phyloP scores from a whole-genome alignment of 1,140 invertebrate genomes.

The Oscheius sp. region DNA sequence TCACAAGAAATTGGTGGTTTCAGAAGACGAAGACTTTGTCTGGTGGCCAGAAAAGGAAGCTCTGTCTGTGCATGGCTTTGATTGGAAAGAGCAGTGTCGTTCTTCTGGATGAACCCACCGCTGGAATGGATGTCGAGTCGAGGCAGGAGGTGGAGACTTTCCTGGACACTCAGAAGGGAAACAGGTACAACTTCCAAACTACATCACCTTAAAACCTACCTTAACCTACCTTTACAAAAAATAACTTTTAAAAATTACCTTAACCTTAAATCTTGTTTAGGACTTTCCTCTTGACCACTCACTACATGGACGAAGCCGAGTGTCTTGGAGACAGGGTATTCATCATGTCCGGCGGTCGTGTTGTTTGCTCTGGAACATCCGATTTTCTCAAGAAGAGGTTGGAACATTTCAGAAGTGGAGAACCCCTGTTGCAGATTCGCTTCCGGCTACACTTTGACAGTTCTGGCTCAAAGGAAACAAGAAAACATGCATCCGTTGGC shows the following conservation, averaged over 20 bases:
- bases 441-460: slow-evolving; percentile 25
- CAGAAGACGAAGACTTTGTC: slow-evolving; percentile 65
- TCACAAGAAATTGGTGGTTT: too few relatives aligned
- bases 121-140: slow-evolving; percentile 68
- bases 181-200: too few relatives aligned
- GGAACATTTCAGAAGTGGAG: neutral
- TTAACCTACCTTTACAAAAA: too few relatives aligned
- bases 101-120: slow-evolving; percentile 86
- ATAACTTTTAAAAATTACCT: too few relatives aligned
- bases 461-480: slow-evolving; percentile 8
- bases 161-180: slow-evolving; percentile 39
- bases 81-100: slow-evolving; percentile 66
- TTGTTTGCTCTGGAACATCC: slow-evolving; percentile 70
- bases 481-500: neutral
- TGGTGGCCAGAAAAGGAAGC: slow-evolving; percentile 79
- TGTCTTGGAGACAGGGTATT: slow-evolving; percentile 72
- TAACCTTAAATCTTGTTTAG: too few relatives aligned
- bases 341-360: slow-evolving; percentile 68
- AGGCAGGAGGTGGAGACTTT: slow-evolving; percentile 64
- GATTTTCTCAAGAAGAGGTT: slow-evolving; percentile 68
- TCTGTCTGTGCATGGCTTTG: slow-evolving; percentile 70
- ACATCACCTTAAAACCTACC: too few relatives aligned
- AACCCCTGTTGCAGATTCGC: slow-evolving; percentile 31
- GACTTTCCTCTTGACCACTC: slow-evolving; percentile 84
- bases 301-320: slow-evolving; percentile 98